phyloP scores from a whole-genome alignment of 2,888 invertebrate genomes.

The Molorchus minor region DNA sequence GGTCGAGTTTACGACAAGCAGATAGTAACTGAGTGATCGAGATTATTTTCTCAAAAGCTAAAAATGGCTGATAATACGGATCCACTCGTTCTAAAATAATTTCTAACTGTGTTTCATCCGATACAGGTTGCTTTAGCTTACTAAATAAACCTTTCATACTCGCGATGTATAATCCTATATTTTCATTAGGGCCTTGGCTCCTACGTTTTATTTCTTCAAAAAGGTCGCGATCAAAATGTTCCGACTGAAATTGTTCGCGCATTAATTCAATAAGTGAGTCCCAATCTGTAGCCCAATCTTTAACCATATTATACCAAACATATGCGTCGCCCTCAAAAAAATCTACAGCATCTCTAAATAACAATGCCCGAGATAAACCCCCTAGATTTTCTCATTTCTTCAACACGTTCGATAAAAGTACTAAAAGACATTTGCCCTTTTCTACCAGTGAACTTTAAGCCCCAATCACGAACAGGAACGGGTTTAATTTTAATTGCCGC shows the following conservation, averaged over 20 bases:
- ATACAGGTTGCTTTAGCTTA: background rate
- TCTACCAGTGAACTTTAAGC: constrained; percentile 14
- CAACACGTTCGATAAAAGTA: constrained; percentile 14
- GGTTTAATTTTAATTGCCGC: constrained; percentile 5
- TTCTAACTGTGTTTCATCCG: background rate
- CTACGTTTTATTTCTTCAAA: background rate
- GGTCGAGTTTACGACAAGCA: constrained; percentile 26
- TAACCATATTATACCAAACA: constrained; percentile 14
- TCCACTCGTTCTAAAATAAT: background rate
- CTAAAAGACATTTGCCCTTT: background rate
- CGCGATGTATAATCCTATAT: background rate
- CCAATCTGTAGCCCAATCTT: background rate
- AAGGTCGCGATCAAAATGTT: background rate
- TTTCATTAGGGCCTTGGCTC: background rate
- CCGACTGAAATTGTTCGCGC: background rate
- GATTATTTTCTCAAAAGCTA: background rate
- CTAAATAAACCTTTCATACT: background rate
- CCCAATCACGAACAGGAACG: constrained; percentile 17
- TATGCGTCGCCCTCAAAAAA: constrained; percentile 14
- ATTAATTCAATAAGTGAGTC: background rate
- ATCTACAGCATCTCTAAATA: constrained; percentile 17
- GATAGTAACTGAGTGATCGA: background rate
- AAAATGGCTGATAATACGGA: background rate
- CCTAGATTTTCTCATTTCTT: constrained; percentile 8
- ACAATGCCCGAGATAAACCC: background rate